phyloP scores from a whole-genome alignment of 1,140 invertebrate genomes.

The Brachionus plicatilis region DNA sequence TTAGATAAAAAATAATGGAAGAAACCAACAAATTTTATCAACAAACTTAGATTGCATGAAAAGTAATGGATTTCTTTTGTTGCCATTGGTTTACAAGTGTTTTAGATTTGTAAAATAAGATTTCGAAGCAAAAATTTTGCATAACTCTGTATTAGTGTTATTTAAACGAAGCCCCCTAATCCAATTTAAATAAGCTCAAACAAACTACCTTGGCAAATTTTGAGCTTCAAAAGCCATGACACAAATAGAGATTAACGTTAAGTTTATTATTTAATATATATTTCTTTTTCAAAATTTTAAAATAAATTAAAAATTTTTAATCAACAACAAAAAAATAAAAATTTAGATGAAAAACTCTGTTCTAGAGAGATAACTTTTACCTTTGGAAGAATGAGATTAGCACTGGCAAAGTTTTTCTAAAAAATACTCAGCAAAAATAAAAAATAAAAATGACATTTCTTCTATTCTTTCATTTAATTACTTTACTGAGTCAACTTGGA shows the following conservation, averaged over 20 bases:
- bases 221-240: not conserved
- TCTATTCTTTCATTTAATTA: not conserved
- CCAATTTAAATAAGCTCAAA: not conserved
- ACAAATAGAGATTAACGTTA: slow-evolving; percentile 16
- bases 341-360: slow-evolving; percentile 15
- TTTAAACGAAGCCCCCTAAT: not conserved
- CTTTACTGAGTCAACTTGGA: not conserved
- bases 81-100: not conserved
- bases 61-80: not conserved
- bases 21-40: not conserved
- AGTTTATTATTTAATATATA: slow-evolving; percentile 7
- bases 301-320: not conserved
- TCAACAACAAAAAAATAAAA: not conserved
- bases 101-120: not conserved
- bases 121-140: not conserved
- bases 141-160: not conserved
- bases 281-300: slow-evolving; percentile 4
- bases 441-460: not conserved
- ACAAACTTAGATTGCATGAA: not conserved
- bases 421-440: not conserved
- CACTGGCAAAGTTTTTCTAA: not conserved
- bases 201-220: not conserved
- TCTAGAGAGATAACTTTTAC: not conserved
- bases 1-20: not conserved
- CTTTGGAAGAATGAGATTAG: not conserved